Evolutionary conservation across 1,140 invertebrate genomes (phyloP), one percentile per base, ranked within the genome.

Genomic region (Laodelphax striatellus): DNA sequence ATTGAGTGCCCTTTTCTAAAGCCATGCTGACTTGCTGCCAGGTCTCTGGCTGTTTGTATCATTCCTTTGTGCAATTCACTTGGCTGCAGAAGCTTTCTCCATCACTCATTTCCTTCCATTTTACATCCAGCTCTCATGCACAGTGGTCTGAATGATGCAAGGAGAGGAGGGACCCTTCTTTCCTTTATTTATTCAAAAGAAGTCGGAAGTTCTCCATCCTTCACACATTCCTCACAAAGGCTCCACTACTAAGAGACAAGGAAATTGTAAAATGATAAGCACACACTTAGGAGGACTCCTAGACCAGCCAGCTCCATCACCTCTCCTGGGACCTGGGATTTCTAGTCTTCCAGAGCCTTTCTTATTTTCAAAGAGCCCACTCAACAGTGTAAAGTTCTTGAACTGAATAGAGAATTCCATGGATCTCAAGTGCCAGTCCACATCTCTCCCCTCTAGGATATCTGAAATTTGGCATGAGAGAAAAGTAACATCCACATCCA

Each of bases 101-200:
- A 66, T 34, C 0, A 69, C 19, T n/a, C n/a, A n/a, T n/a, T n/a
- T n/a, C n/a, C 46, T 69, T 70, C 5, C 64, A 63, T 4, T 59
- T 42, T 3, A 57, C 65, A 41, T 69, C 61, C 8, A 70, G 31
- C 61, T n/a, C n/a, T n/a, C n/a, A 70, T 56, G 53, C 65, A 69
- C 5, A 70, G 52, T 10, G 67, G 65, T 52, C 65, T 52, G 57
- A 62, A 67, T 5, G 64, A 55, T 14, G 60, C 60, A 41, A 57
- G 60, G 6, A 46, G 17, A 0, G 14, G 5, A 24, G 11, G 41
- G 2, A 42, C 52, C 0, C 56, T n/a, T n/a, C 58, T n/a, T 61
- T 66, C 1, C 43, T 53, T 21, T 66, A 61, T 34, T 52, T 43
- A 5, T 64, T 56, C 2, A 66, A 46, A 11, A 58, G 57, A 14